These are phyloP conservation scores for Champsocephalus esox DNA, from an alignment of 2,797 vertebrate genomes.

Conservation along the genomic window DNA sequence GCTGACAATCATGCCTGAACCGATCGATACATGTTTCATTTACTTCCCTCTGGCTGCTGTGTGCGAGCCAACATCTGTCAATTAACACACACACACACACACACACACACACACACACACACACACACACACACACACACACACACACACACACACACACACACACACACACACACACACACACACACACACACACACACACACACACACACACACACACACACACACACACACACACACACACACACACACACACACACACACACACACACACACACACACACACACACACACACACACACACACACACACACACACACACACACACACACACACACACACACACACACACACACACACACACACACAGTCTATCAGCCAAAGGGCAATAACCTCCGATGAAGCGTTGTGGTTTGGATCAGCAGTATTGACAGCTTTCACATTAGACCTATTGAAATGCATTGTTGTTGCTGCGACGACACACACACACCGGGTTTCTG, in stretches of 20 bases:
- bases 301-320: slow-evolving; percentile 21
- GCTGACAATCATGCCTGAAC: slow-evolving; percentile 53
- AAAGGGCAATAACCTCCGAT: slow-evolving; percentile 73
- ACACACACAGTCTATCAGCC: slow-evolving; percentile 46
- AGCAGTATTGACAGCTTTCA: slow-evolving; percentile 85
- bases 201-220: no score
- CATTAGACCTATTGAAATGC: slow-evolving; percentile 84
- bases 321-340: slow-evolving; percentile 20
- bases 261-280: slow-evolving; percentile 27
- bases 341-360: slow-evolving; percentile 22
- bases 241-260: slow-evolving; percentile 26
- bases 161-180: slow-evolving; percentile 26
- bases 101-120: slow-evolving; percentile 13
- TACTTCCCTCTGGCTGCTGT: slow-evolving; percentile 58
- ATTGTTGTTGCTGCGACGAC: slow-evolving; percentile 69
- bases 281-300: slow-evolving; percentile 22
- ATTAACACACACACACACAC: slow-evolving; percentile 46
- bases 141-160: not conserved
- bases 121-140: slow-evolving; percentile 31
- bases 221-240: not conserved
- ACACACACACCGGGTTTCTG: slow-evolving; percentile 29
- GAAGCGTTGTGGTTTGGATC: slow-evolving; percentile 77
- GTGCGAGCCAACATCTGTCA: slow-evolving; percentile 64
- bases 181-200: no score
- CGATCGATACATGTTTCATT: slow-evolving; percentile 52